Evolutionary conservation across 2,797 vertebrate species (phyloP), one percentile per base, ranked within the genome.

Genomic region (Chromobotia macracanthus): DNA sequence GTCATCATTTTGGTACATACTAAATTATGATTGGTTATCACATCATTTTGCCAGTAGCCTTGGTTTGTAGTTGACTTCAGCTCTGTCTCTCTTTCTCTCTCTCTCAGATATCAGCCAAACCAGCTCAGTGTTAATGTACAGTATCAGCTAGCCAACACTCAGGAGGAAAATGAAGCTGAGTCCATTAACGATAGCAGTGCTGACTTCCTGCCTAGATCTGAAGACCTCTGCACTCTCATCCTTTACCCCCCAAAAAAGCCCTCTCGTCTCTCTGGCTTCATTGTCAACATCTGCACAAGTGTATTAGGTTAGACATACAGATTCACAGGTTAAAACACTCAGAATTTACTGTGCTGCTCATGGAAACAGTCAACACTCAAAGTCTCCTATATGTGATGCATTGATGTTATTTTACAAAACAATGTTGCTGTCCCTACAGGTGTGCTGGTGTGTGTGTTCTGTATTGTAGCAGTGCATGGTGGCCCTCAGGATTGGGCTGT

Each of bases 71-170:
- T 44, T 44, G 10, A 44, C 41, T 10, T 44, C 41, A 44, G 41
- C 41, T 10, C 1, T 44, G 9, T 44, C 41, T 10, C 41, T 10
- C 41, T 44, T 10, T 44, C 41, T 48, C 28, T 6, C 3, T 41
- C 12, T 60, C 16, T 38, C 76, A 99, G 97, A 85, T 99, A 98
- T 80, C 97, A 97, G 84, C 96, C 96, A 0, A 93, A 95, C 44
- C 95, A 96, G 78, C 94, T 92, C 80, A 95, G 92, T 55, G 3
- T 8, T 0, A 84, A 21, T 6, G 83, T 93, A 78, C 93, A 92
- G 0, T 97, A 98, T 71, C 94, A 96, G 90, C 96, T 95, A 93
- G 94, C 96, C 74, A 92, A 88, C 85, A 95, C 94, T 1, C 94
- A 91, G 4, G 96, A 98, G 0, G 96, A 97, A 7, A 21, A 83